Evolutionary conservation across 2,888 invertebrate species (phyloP).

Genomic region (Cynaeus angustus): DNA sequence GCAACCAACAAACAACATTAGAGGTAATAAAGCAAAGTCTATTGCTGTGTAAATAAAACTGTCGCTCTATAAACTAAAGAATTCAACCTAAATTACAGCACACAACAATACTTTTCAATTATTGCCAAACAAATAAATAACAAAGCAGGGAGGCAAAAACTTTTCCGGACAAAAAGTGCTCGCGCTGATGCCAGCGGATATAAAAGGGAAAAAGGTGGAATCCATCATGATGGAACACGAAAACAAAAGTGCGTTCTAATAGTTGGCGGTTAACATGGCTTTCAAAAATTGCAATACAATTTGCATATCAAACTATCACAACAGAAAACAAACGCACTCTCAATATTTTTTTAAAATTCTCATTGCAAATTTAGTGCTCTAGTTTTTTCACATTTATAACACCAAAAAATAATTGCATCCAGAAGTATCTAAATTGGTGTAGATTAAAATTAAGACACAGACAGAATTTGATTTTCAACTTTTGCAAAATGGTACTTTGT

Average conservation of each 20-base stretch:
- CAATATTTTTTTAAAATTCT: too few species aligned
- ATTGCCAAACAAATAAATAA: conserved; percentile 52
- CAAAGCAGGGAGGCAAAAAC: conserved; percentile 51
- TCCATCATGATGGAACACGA: conserved; percentile 43
- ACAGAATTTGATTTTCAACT: too few species aligned
- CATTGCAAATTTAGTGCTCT: too few species aligned
- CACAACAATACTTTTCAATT: conserved; percentile 53
- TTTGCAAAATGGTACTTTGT: too few species aligned
- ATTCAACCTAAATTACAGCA: conserved; percentile 51
- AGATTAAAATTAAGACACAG: too few species aligned
- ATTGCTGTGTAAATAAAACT: conserved; percentile 51
- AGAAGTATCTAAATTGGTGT: too few species aligned
- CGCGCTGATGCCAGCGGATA: conserved; percentile 50
- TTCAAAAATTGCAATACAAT: too few species aligned
- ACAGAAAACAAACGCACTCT: too few species aligned
- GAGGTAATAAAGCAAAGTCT: conserved; percentile 49
- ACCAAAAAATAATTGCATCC: too few species aligned
- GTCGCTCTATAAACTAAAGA: conserved; percentile 52
- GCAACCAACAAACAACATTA: conserved; percentile 47
- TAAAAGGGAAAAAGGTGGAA: conserved; percentile 46
- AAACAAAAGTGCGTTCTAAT: conserved; percentile 30
- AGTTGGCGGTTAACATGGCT: too few species aligned
- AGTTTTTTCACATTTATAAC: too few species aligned
- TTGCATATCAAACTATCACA: too few species aligned
- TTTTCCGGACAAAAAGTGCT: conserved; percentile 49